phyloP scores from a whole-genome alignment of 1,140 invertebrate species.

The Drosophila nigromelanica region DNA sequence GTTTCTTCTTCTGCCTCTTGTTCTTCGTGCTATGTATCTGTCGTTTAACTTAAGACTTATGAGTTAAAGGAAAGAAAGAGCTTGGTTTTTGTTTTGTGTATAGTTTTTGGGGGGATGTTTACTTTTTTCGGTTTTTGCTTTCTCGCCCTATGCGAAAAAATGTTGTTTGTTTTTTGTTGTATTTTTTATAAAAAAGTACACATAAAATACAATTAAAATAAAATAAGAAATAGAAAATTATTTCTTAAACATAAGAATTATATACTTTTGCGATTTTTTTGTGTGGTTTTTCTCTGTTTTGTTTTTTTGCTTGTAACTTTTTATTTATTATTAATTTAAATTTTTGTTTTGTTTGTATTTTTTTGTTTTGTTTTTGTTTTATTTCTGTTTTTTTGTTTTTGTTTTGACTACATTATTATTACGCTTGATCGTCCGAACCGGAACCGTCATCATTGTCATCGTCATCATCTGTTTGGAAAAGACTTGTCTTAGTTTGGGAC shows the following conservation, averaged over 20 bases:
- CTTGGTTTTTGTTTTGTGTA: slow-evolving; percentile 72
- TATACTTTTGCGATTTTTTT: slow-evolving; percentile 83
- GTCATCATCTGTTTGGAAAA: slow-evolving; percentile 67
- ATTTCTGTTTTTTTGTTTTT: slow-evolving; percentile 68
- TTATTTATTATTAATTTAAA: slow-evolving; percentile 82
- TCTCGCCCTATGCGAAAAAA: slow-evolving; percentile 55
- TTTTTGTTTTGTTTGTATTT: slow-evolving; percentile 63
- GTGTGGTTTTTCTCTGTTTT: slow-evolving; percentile 64
- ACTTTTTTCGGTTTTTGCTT: slow-evolving; percentile 64
- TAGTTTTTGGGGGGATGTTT: slow-evolving; percentile 69
- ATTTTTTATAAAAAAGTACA: slow-evolving; percentile 84
- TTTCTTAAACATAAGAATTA: slow-evolving; percentile 83
- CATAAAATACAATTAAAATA: slow-evolving; percentile 84
- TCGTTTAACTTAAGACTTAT: slow-evolving; percentile 74
- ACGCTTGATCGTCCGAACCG: slow-evolving; percentile 83
- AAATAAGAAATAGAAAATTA: slow-evolving; percentile 83
- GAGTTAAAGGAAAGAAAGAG: slow-evolving; percentile 75
- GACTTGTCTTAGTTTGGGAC: slow-evolving; percentile 2
- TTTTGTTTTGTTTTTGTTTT: slow-evolving; percentile 51
- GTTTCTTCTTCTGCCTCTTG: slow-evolving; percentile 37
- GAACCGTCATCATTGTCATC: slow-evolving; percentile 83
- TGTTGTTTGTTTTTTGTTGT: slow-evolving; percentile 49
- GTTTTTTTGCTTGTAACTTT: slow-evolving; percentile 77
- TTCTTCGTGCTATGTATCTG: slow-evolving; percentile 32
- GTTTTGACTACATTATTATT: slow-evolving; percentile 84